Evolutionary conservation across 2,113 vertebrate species (phyloP).

Genomic region (Ciconia stormi): DNA sequence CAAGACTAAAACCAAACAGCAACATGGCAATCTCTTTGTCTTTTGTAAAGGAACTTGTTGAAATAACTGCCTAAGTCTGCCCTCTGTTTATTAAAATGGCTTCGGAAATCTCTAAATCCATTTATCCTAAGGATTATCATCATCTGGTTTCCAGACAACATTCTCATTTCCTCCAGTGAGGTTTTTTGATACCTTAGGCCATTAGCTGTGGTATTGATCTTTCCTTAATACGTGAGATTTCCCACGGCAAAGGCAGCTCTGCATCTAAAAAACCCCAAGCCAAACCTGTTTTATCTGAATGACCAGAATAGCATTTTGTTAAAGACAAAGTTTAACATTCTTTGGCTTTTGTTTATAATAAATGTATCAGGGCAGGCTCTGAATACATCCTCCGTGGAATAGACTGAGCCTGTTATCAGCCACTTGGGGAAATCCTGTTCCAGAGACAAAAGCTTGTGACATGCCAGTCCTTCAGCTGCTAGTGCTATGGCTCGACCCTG

Average conservation of each 20-base stretch:
- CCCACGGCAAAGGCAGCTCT: conserved; percentile 47
- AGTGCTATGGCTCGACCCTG: neutral
- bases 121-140: conserved; percentile 69
- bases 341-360: conserved; percentile 46
- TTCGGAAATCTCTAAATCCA: conserved; percentile 69
- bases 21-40: conserved; percentile 56
- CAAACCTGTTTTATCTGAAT: conserved; percentile 57
- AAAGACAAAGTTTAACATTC: conserved; percentile 40
- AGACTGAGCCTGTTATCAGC: conserved; percentile 16
- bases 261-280: neutral
- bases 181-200: conserved; percentile 66
- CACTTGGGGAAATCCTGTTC: conserved; percentile 11
- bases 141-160: conserved; percentile 72
- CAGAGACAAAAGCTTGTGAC: conserved; percentile 27
- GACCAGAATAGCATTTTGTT: conserved; percentile 28
- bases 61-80: conserved; percentile 63
- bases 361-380: neutral
- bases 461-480: neutral
- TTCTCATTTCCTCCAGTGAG: conserved; percentile 69
- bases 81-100: conserved; percentile 67
- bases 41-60: conserved; percentile 64
- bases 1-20: conserved; percentile 61
- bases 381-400: neutral
- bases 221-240: conserved; percentile 62
- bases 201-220: conserved; percentile 74